phyloP scores from a whole-genome alignment of 2,113 vertebrate genomes.

The Odontophorus gujanensis region DNA sequence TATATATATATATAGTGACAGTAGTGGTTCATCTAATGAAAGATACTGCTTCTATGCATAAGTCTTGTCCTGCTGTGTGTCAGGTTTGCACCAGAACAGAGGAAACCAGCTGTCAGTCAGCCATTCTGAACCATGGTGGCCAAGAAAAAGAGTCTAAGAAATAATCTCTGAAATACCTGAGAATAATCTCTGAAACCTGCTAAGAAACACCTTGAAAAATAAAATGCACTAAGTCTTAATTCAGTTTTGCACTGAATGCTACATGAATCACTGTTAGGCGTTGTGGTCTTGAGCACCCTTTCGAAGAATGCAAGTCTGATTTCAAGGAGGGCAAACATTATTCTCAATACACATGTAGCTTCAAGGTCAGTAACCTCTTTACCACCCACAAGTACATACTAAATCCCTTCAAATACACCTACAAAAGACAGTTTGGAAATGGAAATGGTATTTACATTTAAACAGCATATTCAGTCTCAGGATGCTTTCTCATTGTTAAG shows the following conservation, averaged over 20 bases:
- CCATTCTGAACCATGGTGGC: neutral
- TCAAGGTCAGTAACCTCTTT: conserved; percentile 63
- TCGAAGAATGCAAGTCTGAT: neutral
- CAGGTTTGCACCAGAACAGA: neutral
- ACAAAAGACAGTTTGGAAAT: conserved; percentile 53
- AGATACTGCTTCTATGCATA: neutral
- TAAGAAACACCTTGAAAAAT: neutral
- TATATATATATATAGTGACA: neutral
- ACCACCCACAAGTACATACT: conserved; percentile 45
- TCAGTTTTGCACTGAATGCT: neutral
- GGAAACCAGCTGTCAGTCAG: neutral
- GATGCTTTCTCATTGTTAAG: conserved; percentile 15
- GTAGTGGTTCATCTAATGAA: neutral
- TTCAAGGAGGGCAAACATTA: conserved; percentile 30
- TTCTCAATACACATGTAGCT: conserved; percentile 48
- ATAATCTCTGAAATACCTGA: neutral
- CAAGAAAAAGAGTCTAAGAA: neutral
- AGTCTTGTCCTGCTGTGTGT: neutral
- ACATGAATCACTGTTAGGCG: neutral
- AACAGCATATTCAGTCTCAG: conserved; percentile 50
- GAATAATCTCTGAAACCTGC: neutral
- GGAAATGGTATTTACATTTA: conserved; percentile 65
- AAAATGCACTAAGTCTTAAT: neutral
- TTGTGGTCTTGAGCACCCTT: conserved; percentile 6
- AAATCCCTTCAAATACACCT: conserved; percentile 54